phyloP scores from a whole-genome alignment of 2,888 invertebrate genomes.

The Drosophila nr. fundita region DNA sequence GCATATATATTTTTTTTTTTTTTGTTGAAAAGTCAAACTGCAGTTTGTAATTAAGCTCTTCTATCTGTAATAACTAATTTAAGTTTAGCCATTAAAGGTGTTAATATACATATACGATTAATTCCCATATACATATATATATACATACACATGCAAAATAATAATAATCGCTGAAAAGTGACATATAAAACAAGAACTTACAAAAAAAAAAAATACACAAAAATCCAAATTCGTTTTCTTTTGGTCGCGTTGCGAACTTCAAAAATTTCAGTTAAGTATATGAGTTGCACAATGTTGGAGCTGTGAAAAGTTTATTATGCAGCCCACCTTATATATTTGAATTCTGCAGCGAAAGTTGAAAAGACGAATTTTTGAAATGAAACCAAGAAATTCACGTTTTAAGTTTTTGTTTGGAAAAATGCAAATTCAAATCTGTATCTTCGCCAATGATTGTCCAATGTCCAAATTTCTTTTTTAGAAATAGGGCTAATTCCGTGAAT shows the following conservation, averaged over 20 bases:
- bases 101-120: slow-evolving; percentile 44
- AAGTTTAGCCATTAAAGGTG: slow-evolving; percentile 68
- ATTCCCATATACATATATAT: slow-evolving; percentile 18
- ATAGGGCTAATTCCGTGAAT: too few relatives aligned
- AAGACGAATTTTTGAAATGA: too few relatives aligned
- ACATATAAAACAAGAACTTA: slow-evolving; percentile 33
- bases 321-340: too few relatives aligned
- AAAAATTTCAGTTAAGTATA: background rate
- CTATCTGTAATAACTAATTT: slow-evolving; percentile 61
- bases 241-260: background rate
- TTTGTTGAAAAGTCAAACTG: slow-evolving; percentile 45
- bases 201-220: slow-evolving; percentile 5
- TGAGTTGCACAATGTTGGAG: background rate
- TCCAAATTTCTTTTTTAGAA: too few relatives aligned
- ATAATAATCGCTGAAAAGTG: slow-evolving; percentile 38
- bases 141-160: slow-evolving; percentile 24
- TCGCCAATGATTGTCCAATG: too few relatives aligned
- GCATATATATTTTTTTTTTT: slow-evolving; percentile 47
- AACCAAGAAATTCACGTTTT: too few relatives aligned
- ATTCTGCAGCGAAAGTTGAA: too few relatives aligned
- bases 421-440: too few relatives aligned
- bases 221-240: background rate
- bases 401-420: too few relatives aligned
- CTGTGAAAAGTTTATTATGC: background rate
- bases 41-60: slow-evolving; percentile 63